Evolutionary conservation across 2,113 vertebrate genomes (phyloP).

Genomic region (Crotophaga sulcirostris): DNA sequence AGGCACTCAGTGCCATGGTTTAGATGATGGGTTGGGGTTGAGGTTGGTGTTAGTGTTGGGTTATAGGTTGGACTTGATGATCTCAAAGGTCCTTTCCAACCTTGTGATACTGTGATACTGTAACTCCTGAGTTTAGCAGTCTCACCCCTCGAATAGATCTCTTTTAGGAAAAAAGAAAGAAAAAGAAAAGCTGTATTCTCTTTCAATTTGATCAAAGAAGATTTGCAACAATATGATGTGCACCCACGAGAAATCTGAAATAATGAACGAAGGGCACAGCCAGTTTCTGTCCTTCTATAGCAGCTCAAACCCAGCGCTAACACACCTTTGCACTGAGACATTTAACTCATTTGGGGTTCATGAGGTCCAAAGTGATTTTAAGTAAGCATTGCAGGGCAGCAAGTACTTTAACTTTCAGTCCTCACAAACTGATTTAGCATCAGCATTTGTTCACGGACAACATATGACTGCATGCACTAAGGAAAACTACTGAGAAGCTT

Average conservation of each 20-base stretch:
- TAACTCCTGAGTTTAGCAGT: not conserved
- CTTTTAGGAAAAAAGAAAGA: not conserved
- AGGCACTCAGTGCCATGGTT: no score
- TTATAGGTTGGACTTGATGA: no score
- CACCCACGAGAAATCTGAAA: not conserved
- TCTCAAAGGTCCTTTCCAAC: no score
- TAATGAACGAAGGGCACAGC: not conserved
- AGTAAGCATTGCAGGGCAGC: accelerated
- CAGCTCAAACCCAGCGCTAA: not conserved
- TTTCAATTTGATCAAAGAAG: not conserved
- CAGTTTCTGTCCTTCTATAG: not conserved
- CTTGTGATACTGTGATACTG: no score
- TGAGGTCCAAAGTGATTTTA: not conserved
- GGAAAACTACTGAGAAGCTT: not conserved
- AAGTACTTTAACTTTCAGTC: not conserved
- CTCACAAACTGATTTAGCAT: not conserved
- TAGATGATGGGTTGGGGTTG: no score
- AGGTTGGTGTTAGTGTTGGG: no score
- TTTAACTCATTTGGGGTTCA: not conserved
- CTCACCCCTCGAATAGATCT: not conserved
- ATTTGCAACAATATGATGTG: not conserved
- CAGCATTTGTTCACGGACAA: not conserved
- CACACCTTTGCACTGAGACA: not conserved
- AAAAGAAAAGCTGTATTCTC: not conserved
- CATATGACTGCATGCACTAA: accelerated